Conservation (phyloP, 2,888 invertebrate species). For the Epistrophe eligans region DNA sequence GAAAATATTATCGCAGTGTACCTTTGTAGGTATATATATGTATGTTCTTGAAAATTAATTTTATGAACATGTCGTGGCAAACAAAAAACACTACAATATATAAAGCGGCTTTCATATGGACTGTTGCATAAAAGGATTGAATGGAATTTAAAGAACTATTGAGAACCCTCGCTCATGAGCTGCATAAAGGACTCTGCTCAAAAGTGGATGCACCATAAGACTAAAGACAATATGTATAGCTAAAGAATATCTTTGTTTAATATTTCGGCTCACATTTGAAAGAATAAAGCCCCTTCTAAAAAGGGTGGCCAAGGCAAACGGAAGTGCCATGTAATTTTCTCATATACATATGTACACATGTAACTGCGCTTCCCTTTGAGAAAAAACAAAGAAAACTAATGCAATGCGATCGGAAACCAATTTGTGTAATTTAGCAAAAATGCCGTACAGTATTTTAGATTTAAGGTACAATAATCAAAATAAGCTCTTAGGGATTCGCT, state of each 20-base stretch:
- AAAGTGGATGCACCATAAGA: conserved; percentile 37
- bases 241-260: conserved; percentile 33
- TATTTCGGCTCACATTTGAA: conserved; percentile 26
- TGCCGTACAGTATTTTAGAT: conserved; percentile 62
- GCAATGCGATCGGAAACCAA: conserved; percentile 48
- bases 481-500: conserved; percentile 53
- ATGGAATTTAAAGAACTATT: conserved; percentile 43
- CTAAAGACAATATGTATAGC: conserved; percentile 48
- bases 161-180: conserved; percentile 36
- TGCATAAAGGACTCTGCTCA: conserved; percentile 21
- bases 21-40: too few relatives aligned
- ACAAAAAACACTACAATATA: conserved; percentile 30
- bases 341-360: neutral
- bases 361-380: conserved; percentile 13
- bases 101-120: conserved; percentile 46
- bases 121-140: conserved; percentile 63
- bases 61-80: conserved; percentile 33
- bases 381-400: conserved; percentile 27
- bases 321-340: conserved; percentile 42
- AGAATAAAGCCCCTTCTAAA: conserved; percentile 7
- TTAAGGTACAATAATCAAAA: conserved; percentile 50
- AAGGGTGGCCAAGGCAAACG: conserved; percentile 23
- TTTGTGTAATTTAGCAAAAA: conserved; percentile 54
- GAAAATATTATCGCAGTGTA: conserved; percentile 49
- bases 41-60: conserved; percentile 36